Conservation (phyloP, 2,888 invertebrate species). For the Rotaria magnacalcarata region DNA sequence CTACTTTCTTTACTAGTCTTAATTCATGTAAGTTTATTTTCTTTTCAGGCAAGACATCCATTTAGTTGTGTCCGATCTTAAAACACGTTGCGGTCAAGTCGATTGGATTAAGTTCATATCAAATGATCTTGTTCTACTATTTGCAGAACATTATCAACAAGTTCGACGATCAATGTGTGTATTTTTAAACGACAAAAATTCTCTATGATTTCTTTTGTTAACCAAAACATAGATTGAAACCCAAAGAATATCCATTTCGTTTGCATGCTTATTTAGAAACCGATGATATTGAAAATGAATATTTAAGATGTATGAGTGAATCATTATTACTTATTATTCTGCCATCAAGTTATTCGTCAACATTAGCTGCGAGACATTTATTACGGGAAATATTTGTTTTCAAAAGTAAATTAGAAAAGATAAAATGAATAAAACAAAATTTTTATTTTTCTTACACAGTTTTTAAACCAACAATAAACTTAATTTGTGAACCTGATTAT, state of each 20-base stretch:
- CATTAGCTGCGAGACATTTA: conserved; percentile 71
- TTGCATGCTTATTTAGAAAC: conserved; percentile 69
- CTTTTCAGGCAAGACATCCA: conserved; percentile 7
- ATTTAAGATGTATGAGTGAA: conserved; percentile 75
- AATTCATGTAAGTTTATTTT: background rate
- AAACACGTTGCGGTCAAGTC: background rate
- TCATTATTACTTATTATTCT: conserved; percentile 74
- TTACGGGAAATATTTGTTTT: conserved; percentile 77
- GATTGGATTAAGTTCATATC: conserved; percentile 6
- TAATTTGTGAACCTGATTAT: conserved; percentile 81
- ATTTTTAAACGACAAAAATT: background rate
- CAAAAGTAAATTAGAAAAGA: conserved; percentile 66
- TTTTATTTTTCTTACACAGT: conserved; percentile 62
- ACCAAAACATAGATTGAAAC: background rate
- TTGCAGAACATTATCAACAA: conserved; percentile 43
- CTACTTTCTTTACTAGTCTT: background rate
- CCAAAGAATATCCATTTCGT: conserved; percentile 48
- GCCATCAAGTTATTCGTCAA: conserved; percentile 74
- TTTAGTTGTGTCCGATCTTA: background rate
- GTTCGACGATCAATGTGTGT: conserved; percentile 46
- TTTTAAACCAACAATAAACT: conserved; percentile 75
- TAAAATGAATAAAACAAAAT: background rate
- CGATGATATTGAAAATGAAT: conserved; percentile 72
- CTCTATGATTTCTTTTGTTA: background rate
- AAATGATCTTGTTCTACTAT: conserved; percentile 30